Evolutionary conservation across 92 coral and sea anemone genomes (phyloP).

Genomic region (Paragorgia papillata): DNA sequence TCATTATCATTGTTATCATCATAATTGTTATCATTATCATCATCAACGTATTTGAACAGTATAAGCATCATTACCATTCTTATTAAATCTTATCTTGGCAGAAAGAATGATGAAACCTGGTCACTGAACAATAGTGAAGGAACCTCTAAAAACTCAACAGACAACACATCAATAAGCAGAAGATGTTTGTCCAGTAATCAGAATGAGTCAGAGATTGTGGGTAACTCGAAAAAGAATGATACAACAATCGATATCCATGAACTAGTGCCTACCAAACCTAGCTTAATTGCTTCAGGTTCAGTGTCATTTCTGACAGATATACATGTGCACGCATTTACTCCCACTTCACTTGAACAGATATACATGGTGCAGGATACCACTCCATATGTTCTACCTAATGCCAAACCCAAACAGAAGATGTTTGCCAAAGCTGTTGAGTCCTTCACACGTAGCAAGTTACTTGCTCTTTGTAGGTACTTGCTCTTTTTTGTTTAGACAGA

Average conservation of each 20-base stretch:
- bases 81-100: too few relatives aligned
- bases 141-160: background rate
- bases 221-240: background rate
- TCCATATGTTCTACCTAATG: background rate
- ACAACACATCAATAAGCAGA: background rate
- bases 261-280: background rate
- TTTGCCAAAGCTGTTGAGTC: background rate
- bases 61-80: too few relatives aligned
- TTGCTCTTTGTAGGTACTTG: background rate
- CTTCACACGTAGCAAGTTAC: background rate
- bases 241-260: background rate
- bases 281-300: background rate
- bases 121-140: background rate
- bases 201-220: background rate
- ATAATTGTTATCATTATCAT: too few relatives aligned
- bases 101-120: too few relatives aligned
- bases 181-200: background rate
- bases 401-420: background rate
- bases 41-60: too few relatives aligned
- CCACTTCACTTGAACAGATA: too few relatives aligned
- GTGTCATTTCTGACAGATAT: constrained; percentile 20
- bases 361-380: too few relatives aligned
- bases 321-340: background rate
- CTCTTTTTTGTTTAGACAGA: background rate
- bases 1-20: too few relatives aligned